Percentiles rank a stretch among this genome's conserved stretches.
Evolutionary conservation across 92 coral and sea anemone genomes (phyloP).

Genomic region (Phenganax stokvisi): DNA sequence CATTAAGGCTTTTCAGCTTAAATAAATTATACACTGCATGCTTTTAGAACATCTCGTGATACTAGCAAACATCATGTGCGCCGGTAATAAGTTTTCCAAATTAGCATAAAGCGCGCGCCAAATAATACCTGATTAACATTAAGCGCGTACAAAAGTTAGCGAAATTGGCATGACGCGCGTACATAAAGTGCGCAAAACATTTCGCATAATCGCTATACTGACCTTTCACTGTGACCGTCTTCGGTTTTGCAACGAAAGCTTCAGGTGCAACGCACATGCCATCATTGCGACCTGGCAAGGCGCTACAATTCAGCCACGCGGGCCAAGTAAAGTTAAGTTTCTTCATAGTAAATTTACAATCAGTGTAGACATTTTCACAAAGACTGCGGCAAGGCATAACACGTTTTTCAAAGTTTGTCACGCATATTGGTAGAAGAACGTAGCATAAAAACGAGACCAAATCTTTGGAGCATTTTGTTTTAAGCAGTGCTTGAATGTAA

Average conservation of each 20-base stretch:
- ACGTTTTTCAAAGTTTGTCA: slow-evolving; percentile 28
- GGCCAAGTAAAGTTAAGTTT: slow-evolving; percentile 52
- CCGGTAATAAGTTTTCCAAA: no score
- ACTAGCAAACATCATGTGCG: no score
- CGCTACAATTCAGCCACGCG: slow-evolving; percentile 50
- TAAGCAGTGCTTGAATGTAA: slow-evolving; percentile 44
- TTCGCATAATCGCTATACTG: not conserved
- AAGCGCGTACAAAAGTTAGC: not conserved
- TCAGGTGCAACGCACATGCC: slow-evolving; percentile 64
- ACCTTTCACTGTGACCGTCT: not conserved
- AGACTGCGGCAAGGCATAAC: slow-evolving; percentile 65
- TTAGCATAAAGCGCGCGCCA: no score
- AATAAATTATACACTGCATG: no score
- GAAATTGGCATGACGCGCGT: not conserved
- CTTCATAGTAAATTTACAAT: slow-evolving; percentile 56
- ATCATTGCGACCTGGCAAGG: slow-evolving; percentile 58
- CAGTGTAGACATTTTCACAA: slow-evolving; percentile 58
- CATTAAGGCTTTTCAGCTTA: no score
- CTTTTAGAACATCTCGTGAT: no score
- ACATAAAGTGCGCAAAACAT: not conserved
- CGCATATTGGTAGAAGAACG: slow-evolving; percentile 69
- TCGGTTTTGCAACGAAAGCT: slow-evolving; percentile 44
- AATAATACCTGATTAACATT: not conserved
- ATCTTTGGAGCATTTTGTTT: slow-evolving; percentile 59
- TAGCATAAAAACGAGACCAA: slow-evolving; percentile 72